Evolutionary conservation across 2,113 vertebrate species (phyloP), one percentile per base, ranked within the genome.

Genomic region (Vombatus ursinus): DNA sequence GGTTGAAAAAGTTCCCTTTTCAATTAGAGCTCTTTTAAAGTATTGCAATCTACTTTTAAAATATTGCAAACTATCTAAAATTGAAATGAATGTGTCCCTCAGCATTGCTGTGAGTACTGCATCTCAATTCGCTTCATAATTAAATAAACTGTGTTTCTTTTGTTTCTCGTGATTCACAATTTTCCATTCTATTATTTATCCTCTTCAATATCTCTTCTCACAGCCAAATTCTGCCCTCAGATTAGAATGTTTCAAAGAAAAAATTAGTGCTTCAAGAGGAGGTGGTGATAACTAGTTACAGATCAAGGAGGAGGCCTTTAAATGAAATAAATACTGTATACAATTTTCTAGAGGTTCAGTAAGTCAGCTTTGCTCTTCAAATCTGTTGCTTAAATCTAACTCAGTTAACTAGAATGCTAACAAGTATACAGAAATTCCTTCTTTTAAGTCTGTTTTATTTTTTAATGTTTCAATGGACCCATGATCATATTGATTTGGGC

Each of bases 1-100:
- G 95, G 89, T 57, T 96, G 94, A 96, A 97, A 91, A 98, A 97
- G 94, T 98, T 97, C 92, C 53, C 94, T 98, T 97, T 98, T 93
- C 92, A 97, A 96, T 97, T 96, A 96, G 89, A 97, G 25, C 50
- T 98, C 93, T 97, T 95, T 96, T 98, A 96, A 96, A 95, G 90
- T 91, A 97, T 89, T 97, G 89, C 51, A 95, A 97, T 95, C 96
- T 96, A 61, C 52, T 97, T 50, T 89, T 95, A 96, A 97, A 95
- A 89, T 96, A 97, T 93, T 97, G 54, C 48, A 90, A 61, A 50
- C 96, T 94, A 52, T 91, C 93, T 94, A 97, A 96, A 97, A 97
- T 96, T 97, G 89, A 97, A 98, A 97, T 98, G 97, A 98, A 94
- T 94, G 95, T 52, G 49, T 96, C 93, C 96, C 91, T 98, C 89